Conservation (phyloP, 2,797 vertebrate genomes). For the Rhadinocentrus ornatus region DNA sequence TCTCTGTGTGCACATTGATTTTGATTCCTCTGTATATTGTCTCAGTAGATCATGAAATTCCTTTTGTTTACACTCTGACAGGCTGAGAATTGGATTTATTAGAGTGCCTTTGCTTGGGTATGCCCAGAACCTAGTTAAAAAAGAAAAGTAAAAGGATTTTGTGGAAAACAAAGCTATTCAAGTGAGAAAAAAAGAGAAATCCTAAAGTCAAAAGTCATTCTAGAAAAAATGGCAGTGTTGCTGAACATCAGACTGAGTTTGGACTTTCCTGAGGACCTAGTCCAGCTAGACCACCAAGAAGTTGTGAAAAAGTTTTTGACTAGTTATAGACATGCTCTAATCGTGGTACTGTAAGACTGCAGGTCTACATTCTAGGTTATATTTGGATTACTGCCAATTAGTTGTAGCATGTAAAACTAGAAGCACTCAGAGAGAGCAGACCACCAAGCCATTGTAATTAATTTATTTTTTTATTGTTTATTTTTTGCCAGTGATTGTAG, state of each 20-base stretch:
- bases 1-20: conserved; percentile 41
- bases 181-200: conserved; percentile 33
- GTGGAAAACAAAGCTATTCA: not conserved
- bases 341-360: not conserved
- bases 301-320: conserved; percentile 13
- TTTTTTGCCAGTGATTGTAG: too few relatives aligned
- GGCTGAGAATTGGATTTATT: not conserved
- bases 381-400: too few relatives aligned
- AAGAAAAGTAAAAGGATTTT: not conserved
- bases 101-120: not conserved
- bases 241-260: conserved; percentile 3
- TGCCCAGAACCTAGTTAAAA: not conserved
- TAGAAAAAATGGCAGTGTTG: conserved; percentile 27
- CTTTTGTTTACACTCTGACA: conserved; percentile 6
- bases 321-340: not conserved
- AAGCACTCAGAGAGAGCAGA: too few relatives aligned
- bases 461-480: too few relatives aligned
- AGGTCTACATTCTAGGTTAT: not conserved
- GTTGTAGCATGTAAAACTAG: too few relatives aligned
- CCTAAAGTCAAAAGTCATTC: conserved; percentile 32
- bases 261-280: conserved; percentile 7
- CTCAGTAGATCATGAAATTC: conserved; percentile 7
- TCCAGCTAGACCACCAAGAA: not conserved
- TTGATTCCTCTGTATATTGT: not conserved
- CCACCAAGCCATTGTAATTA: too few relatives aligned